Conservation (phyloP, 2,113 vertebrate species). For the Centropus bengalensis region DNA sequence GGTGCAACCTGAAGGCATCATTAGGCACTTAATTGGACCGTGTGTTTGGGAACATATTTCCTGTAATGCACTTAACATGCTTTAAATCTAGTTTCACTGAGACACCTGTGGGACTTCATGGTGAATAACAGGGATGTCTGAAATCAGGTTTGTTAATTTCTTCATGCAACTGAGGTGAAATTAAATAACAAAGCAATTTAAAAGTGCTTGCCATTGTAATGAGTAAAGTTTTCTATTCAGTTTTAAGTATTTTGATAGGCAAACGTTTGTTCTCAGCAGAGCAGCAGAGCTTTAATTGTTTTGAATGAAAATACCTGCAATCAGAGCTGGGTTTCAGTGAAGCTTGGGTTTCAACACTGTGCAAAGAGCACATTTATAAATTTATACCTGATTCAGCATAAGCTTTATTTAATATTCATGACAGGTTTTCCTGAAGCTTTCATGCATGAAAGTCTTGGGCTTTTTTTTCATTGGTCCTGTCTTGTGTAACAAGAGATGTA, state of each 20-base stretch:
- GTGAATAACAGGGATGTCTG: slow-evolving; percentile 53
- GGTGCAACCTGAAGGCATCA: slow-evolving; percentile 27
- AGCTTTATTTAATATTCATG: background rate
- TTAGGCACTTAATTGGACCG: slow-evolving; percentile 36
- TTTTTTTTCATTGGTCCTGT: background rate
- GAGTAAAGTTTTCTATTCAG: background rate
- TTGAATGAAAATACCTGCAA: background rate
- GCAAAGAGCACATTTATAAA: background rate
- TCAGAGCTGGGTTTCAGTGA: background rate
- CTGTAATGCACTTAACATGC: slow-evolving; percentile 25
- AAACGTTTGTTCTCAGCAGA: background rate
- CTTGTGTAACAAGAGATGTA: background rate
- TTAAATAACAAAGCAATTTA: slow-evolving; percentile 51
- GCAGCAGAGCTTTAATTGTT: slow-evolving; percentile 1
- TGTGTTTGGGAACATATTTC: slow-evolving; percentile 37
- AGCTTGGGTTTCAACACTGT: background rate
- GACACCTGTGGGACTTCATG: slow-evolving; percentile 6
- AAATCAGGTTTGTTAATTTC: slow-evolving; percentile 55
- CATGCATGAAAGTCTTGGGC: background rate
- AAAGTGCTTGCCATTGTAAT: background rate
- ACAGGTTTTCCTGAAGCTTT: background rate
- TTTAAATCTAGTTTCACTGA: slow-evolving; percentile 45
- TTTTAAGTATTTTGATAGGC: background rate
- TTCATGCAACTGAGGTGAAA: slow-evolving; percentile 38
- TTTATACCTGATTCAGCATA: background rate